Evolutionary conservation across 1,140 invertebrate species (phyloP).

Genomic region (Drosophila subobscura): DNA sequence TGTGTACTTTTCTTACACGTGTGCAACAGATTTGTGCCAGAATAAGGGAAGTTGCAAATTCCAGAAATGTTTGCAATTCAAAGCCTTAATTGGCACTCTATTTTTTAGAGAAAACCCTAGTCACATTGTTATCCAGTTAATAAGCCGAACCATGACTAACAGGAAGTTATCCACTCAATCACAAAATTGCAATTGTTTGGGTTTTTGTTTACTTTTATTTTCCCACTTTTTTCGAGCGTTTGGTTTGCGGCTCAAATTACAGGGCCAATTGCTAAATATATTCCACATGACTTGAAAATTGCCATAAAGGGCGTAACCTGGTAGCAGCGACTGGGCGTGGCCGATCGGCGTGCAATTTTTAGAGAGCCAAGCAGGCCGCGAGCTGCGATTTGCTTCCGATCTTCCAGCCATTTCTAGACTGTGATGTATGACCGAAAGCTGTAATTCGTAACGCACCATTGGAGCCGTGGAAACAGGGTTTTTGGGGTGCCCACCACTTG

Average conservation of each 20-base stretch:
- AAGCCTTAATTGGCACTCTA: not conserved
- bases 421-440: slow-evolving; percentile 14
- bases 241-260: slow-evolving; percentile 35
- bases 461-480: no score
- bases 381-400: slow-evolving; percentile 17
- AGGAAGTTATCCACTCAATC: slow-evolving; percentile 53
- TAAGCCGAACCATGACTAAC: slow-evolving; percentile 7
- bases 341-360: slow-evolving; percentile 10
- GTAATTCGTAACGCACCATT: not conserved
- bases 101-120: not conserved
- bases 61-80: not conserved
- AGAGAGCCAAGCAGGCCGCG: not conserved
- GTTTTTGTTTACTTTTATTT: slow-evolving; percentile 13
- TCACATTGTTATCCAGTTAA: slow-evolving; percentile 6
- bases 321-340: slow-evolving; percentile 24
- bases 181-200: slow-evolving; percentile 27
- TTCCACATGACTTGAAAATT: slow-evolving; percentile 43
- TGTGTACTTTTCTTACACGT: not conserved
- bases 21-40: slow-evolving; percentile 21
- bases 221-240: slow-evolving; percentile 12
- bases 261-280: slow-evolving; percentile 54
- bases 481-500: not conserved
- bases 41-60: no score
- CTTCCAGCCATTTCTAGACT: slow-evolving; percentile 6
- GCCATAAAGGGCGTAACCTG: slow-evolving; percentile 41